These are phyloP conservation scores for Sclerodermus sp. DNA, from an alignment of 2,888 invertebrate genomes.

Conservation along the genomic window DNA sequence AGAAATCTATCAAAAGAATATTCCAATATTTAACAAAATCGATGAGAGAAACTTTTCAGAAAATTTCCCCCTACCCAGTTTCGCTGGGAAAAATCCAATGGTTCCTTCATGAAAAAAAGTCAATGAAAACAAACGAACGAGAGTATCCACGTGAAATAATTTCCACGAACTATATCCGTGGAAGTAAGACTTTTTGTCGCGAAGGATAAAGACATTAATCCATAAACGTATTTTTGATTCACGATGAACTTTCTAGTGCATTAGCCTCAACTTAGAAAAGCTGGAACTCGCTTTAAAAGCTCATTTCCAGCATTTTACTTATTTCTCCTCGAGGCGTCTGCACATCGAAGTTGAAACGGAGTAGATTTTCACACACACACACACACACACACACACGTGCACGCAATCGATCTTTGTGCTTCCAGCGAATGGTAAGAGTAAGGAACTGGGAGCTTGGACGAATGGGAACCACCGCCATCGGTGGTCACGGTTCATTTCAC, in stretches of 20 bases:
- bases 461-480: constrained; percentile 34
- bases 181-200: too few relatives aligned
- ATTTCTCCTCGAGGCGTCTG: constrained; percentile 27
- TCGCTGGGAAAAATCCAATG: too few relatives aligned
- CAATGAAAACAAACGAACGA: too few relatives aligned
- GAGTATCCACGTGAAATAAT: too few relatives aligned
- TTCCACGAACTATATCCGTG: too few relatives aligned
- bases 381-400: not conserved
- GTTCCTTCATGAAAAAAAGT: too few relatives aligned
- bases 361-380: not conserved
- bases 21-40: too few relatives aligned
- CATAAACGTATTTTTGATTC: constrained; percentile 6
- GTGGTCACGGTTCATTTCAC: constrained; percentile 42
- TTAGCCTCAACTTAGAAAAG: not conserved
- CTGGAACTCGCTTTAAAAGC: constrained; percentile 37
- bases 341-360: not conserved
- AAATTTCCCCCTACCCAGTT: too few relatives aligned
- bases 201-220: too few relatives aligned
- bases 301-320: constrained; percentile 42
- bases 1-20: too few relatives aligned
- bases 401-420: constrained; percentile 4
- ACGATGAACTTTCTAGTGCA: constrained; percentile 4
- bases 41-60: too few relatives aligned
- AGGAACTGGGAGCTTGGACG: constrained; percentile 28
- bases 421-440: constrained; percentile 17